Evolutionary conservation across 2,797 vertebrate species (phyloP).

Genomic region (Pseudomugil tenellus): DNA sequence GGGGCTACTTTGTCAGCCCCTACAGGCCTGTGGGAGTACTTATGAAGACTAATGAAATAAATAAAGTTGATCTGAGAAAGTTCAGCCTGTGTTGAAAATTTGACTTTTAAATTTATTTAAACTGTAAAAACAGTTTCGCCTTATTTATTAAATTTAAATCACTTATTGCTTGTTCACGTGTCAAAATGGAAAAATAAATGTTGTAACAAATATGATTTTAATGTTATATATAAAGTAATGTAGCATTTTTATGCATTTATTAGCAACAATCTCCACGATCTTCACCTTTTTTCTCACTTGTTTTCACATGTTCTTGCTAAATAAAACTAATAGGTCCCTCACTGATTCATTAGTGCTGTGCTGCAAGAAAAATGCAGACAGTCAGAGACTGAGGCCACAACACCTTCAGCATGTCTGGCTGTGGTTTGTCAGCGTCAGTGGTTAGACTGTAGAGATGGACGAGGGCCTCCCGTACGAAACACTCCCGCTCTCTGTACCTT

Average conservation of each 20-base stretch:
- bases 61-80: neutral
- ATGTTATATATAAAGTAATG: neutral
- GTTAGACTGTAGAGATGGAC: slow-evolving; percentile 91
- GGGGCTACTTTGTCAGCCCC: neutral
- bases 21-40: neutral
- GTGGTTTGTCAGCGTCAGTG: slow-evolving; percentile 88
- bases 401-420: slow-evolving; percentile 92
- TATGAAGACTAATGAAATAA: neutral
- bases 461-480: slow-evolving; percentile 91
- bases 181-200: neutral
- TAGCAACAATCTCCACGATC: neutral
- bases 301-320: neutral
- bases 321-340: neutral
- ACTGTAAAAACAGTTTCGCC: neutral
- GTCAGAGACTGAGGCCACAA: neutral
- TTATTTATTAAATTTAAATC: neutral
- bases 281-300: neutral
- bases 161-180: neutral
- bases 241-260: neutral
- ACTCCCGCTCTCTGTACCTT: slow-evolving; percentile 91
- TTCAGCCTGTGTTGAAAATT: neutral
- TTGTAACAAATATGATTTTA: no score
- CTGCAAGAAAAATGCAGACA: neutral
- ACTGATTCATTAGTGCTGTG: neutral
- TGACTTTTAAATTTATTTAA: neutral